These are phyloP conservation scores for Coenonympha glycerion DNA, from an alignment of 2,888 invertebrate genomes.

Conservation along the genomic window DNA sequence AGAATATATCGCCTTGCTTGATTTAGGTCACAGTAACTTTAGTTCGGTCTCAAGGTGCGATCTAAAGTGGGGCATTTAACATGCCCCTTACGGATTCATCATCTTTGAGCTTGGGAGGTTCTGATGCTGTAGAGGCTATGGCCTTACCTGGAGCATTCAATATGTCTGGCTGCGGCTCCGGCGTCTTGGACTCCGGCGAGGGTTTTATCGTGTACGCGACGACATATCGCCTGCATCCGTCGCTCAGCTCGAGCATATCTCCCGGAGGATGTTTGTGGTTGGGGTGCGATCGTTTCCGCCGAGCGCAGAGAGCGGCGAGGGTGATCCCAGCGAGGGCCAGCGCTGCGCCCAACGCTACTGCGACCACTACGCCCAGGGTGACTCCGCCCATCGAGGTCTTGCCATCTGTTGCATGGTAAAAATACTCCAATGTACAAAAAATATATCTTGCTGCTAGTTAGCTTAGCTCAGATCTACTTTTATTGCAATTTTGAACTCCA, in stretches of 20 bases:
- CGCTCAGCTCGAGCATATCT: slow-evolving; percentile 80
- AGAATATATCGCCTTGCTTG: too few species aligned
- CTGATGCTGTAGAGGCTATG: too few species aligned
- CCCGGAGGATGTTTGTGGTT: slow-evolving; percentile 66
- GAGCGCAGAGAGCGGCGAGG: slow-evolving; percentile 52
- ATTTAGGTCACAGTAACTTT: too few species aligned
- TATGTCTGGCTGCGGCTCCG: slow-evolving; percentile 85
- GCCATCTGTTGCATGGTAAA: slow-evolving; percentile 69
- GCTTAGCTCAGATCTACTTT: too few species aligned
- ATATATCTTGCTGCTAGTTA: too few species aligned
- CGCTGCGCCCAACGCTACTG: slow-evolving; percentile 53
- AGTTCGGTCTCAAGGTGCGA: too few species aligned
- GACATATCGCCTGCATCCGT: slow-evolving; percentile 88
- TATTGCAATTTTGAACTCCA: too few species aligned
- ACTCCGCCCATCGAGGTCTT: slow-evolving; percentile 81
- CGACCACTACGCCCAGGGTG: slow-evolving; percentile 79
- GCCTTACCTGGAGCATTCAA: too few species aligned
- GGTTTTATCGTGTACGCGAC: slow-evolving; percentile 90
- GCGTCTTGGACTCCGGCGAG: slow-evolving; percentile 72
- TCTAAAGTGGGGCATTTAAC: too few species aligned
- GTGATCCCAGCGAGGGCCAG: slow-evolving; percentile 57
- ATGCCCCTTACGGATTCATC: too few species aligned
- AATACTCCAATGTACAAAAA: background rate
- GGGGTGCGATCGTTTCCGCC: slow-evolving; percentile 51
- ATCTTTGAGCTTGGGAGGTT: too few species aligned